Percentiles rank a stretch among this genome's conserved stretches.
These are phyloP conservation scores for Isaurus tuberculatus DNA, from an alignment of 92 coral and sea anemone genomes.

Conservation along the genomic window DNA sequence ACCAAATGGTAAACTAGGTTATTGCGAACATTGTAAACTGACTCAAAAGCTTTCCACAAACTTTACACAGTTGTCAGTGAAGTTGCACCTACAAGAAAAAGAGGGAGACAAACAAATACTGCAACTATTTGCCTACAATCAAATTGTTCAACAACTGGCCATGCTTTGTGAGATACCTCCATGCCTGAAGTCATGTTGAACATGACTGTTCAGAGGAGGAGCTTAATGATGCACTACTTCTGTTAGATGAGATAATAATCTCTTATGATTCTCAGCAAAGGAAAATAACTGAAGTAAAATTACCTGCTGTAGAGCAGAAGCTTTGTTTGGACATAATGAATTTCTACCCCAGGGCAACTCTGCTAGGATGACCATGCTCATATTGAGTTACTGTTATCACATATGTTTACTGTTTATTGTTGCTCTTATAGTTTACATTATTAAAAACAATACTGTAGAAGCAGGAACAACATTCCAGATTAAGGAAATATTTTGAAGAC, in stretches of 20 bases:
- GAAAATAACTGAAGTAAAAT: slow-evolving; percentile 18
- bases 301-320: background rate
- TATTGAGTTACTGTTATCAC: no score
- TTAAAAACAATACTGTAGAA: no score
- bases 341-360: no score
- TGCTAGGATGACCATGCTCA: no score
- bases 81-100: slow-evolving; percentile 30
- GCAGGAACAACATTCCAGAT: no score
- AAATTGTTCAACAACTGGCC: no score
- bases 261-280: slow-evolving; percentile 28
- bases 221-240: slow-evolving; percentile 25
- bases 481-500: no score
- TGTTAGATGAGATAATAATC: slow-evolving; percentile 10
- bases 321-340: no score
- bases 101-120: slow-evolving; percentile 15
- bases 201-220: slow-evolving; percentile 30
- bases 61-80: slow-evolving; percentile 13
- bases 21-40: slow-evolving; percentile 12
- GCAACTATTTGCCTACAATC: slow-evolving; percentile 24
- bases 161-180: no score
- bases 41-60: slow-evolving; percentile 26
- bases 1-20: slow-evolving; percentile 21
- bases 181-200: slow-evolving; percentile 27
- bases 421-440: no score
- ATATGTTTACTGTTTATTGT: no score